Base-by-base conservation (phyloP, 2,888 invertebrate species). In the Harpagoxenus sublaevis region DNA sequence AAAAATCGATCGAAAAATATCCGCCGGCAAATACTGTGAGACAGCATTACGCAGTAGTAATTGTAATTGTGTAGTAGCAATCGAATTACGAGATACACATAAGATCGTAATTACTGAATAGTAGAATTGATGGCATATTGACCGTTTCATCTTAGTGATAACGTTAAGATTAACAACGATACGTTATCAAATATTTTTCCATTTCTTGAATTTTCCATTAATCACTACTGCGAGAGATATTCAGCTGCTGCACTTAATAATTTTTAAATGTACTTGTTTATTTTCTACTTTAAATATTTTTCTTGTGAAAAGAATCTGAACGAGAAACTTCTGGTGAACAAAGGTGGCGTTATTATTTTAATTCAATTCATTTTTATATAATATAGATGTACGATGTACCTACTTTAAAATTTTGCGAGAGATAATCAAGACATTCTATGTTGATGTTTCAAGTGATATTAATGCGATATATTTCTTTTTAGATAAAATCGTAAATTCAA, bases 121-220 rank as follows among this genome's bases (percentile, higher is more conserved):
- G 28, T 35, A 62, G n/a, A 78, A 78, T 42, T 28, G 23, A 79
- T 68, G 68, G 15, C 4, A 35, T 70, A 35, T 57, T 60, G 70
- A 68, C 45, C 5, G 31, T 57, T n/a, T 39, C 42, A 60, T 57
- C 48, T 51, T 8, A 23, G 1, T 2, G 73, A 81, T 81, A 79
- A 79, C 60, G 31, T 77, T 42, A 45, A 60, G 78, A 83, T 78
- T 48, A 18, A 78, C 45, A 18, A 8, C 51, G 83, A 83, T 83
- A 83, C 8, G 66, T 66, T 83, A 83, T 83, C 79, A 48, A 71
- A 48, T 45, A 78, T 48, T 60, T 79, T 79, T 79, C 5, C 48
- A 48, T 60, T 75, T 78, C 28, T 55, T 57, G 45, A 68, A 68
- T 78, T 78, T 79, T 79, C 18, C 70, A 28, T 45, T 48, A 42